Conservation (phyloP, 2,113 vertebrate species). For the Electrona antarctica region DNA sequence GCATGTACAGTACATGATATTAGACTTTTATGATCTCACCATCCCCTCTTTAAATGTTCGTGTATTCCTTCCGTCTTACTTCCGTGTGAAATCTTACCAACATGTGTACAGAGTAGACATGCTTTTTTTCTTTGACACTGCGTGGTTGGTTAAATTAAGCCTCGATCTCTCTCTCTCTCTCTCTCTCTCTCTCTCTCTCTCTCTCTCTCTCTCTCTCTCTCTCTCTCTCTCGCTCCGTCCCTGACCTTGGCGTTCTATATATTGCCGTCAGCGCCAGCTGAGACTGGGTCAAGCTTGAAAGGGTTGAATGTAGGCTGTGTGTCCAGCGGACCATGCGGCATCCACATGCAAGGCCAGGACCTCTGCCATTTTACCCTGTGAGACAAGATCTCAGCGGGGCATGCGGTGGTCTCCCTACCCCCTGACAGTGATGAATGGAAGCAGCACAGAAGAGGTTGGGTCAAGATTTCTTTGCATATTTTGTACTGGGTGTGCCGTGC, state of each 20-base stretch:
- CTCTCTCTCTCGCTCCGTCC: not conserved
- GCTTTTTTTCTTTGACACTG: too few relatives aligned
- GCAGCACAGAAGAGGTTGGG: slow-evolving; percentile 9
- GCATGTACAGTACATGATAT: too few relatives aligned
- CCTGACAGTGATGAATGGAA: slow-evolving; percentile 44
- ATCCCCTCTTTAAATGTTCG: not conserved
- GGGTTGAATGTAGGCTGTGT: not conserved
- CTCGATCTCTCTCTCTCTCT: not conserved
- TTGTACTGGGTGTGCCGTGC: not conserved
- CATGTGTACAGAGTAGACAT: not conserved
- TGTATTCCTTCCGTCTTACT: not conserved
- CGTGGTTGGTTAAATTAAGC: not conserved
- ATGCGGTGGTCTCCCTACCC: not conserved
- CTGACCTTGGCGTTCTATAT: not conserved
- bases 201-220: not conserved
- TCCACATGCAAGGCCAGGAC: not conserved
- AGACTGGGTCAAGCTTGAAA: slow-evolving; percentile 18
- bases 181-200: not conserved
- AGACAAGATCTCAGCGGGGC: slow-evolving; percentile 19
- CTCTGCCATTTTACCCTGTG: slow-evolving; percentile 25
- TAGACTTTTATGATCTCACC: too few relatives aligned
- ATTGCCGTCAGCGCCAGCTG: slow-evolving; percentile 8
- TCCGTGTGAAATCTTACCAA: not conserved
- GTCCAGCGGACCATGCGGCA: not conserved
- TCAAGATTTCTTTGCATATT: slow-evolving; percentile 12